Percentiles rank a stretch among this genome's conserved stretches.
phyloP scores from a whole-genome alignment of 2,888 invertebrate species.

The Polyploca ridens region DNA sequence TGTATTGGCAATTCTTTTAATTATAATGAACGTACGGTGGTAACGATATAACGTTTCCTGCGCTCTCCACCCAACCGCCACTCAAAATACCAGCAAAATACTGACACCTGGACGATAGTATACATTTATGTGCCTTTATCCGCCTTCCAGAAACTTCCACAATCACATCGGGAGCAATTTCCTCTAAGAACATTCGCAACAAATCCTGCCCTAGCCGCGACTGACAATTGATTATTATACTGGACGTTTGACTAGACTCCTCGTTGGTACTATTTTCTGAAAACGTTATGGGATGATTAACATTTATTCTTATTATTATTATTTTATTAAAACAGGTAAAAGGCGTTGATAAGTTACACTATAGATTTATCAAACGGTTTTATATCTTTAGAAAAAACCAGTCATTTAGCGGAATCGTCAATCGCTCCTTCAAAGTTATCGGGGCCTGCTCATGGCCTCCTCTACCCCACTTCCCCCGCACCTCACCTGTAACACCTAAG shows the following conservation, averaged over 20 bases:
- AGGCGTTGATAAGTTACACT: no score
- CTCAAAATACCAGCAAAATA: conserved; percentile 96
- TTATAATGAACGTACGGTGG: conserved; percentile 86
- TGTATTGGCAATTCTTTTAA: neutral
- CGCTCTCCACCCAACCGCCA: conserved; percentile 92
- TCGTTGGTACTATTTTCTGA: conserved; percentile 72
- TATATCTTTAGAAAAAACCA: no score
- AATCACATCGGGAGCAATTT: conserved; percentile 94
- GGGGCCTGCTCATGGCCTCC: no score
- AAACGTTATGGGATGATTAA: no score
- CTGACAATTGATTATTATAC: conserved; percentile 71
- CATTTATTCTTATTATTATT: no score
- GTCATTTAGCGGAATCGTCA: no score
- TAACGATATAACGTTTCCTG: conserved; percentile 92
- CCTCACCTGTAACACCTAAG: no score
- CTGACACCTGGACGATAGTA: conserved; percentile 94
- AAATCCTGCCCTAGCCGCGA: conserved; percentile 93
- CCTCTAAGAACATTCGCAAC: conserved; percentile 95
- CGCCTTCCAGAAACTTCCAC: conserved; percentile 93
- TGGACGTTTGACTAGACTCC: conserved; percentile 66
- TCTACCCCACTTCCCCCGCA: no score
- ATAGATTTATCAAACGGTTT: no score
- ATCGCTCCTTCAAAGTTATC: no score
- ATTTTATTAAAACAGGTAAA: no score
- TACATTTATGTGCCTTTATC: conserved; percentile 96